phyloP scores from a whole-genome alignment of 1,140 invertebrate species.

The Bombus sylvicola region DNA sequence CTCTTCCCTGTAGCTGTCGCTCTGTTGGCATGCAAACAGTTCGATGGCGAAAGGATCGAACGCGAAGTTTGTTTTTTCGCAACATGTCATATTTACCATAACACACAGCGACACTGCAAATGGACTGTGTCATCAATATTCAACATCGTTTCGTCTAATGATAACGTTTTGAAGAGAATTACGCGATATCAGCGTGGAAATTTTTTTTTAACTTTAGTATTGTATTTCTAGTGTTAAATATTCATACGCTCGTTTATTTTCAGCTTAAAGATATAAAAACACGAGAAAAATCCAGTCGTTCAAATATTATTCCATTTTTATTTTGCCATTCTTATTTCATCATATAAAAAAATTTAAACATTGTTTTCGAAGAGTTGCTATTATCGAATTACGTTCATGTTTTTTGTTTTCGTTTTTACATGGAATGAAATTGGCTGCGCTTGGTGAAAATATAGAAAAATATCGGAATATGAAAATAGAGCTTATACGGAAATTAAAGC shows the following conservation, averaged over 20 bases:
- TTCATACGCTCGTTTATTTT: background rate
- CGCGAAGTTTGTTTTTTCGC: background rate
- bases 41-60: conserved; percentile 14
- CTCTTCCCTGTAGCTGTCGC: too few relatives aligned
- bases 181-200: background rate
- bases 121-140: conserved; percentile 12
- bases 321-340: too few relatives aligned
- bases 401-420: background rate
- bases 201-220: background rate
- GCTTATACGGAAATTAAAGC: background rate
- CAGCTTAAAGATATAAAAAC: too few relatives aligned
- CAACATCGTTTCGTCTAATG: background rate
- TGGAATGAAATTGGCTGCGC: background rate
- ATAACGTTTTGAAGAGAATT: background rate
- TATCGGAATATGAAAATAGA: too few relatives aligned
- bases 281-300: background rate
- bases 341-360: too few relatives aligned
- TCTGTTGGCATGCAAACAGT: conserved; percentile 1
- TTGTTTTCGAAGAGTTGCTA: too few relatives aligned
- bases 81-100: background rate
- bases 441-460: too few relatives aligned
- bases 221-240: background rate
- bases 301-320: too few relatives aligned
- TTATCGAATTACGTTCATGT: too few relatives aligned
- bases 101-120: background rate